Percentiles rank a stretch among this genome's conserved stretches.
These are phyloP conservation scores for Leucophenga montana DNA, from an alignment of 2,888 invertebrate genomes.

Conservation along the genomic window DNA sequence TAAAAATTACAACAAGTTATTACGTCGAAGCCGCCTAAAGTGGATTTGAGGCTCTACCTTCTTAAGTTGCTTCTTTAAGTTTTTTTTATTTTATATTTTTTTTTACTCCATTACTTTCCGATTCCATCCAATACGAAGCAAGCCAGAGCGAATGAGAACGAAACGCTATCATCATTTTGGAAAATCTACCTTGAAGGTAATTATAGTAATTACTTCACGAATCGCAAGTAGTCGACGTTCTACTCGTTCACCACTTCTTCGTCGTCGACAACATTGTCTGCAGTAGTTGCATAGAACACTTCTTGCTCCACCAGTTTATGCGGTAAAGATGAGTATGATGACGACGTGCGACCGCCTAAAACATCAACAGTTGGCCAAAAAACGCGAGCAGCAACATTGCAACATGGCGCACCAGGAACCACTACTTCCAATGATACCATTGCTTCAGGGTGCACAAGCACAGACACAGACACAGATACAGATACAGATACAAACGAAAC, in stretches of 20 bases:
- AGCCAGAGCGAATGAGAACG: slow-evolving; percentile 1
- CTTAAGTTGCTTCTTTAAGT: not conserved
- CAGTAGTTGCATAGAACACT: slow-evolving; percentile 9
- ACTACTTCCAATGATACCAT: slow-evolving; percentile 30
- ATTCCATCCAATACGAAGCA: slow-evolving; percentile 20
- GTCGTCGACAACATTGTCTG: slow-evolving; percentile 23
- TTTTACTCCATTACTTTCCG: not conserved
- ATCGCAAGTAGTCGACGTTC: slow-evolving; percentile 67
- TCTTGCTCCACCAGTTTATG: slow-evolving; percentile 46
- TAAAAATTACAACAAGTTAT: slow-evolving; percentile 62
- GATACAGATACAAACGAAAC: not conserved
- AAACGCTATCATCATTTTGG: slow-evolving; percentile 65
- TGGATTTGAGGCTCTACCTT: slow-evolving; percentile 1
- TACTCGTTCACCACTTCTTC: slow-evolving; percentile 37
- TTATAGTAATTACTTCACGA: slow-evolving; percentile 73
- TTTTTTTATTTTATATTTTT: not conserved
- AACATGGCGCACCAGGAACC: slow-evolving; percentile 50
- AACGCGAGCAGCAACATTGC: slow-evolving; percentile 40
- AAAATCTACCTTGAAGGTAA: slow-evolving; percentile 72
- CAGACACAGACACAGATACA: not conserved
- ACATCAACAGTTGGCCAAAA: slow-evolving; percentile 65
- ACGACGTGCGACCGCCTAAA: slow-evolving; percentile 69
- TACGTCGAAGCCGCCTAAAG: slow-evolving; percentile 38
- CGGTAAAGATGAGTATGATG: slow-evolving; percentile 33
- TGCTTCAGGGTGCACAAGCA: slow-evolving; percentile 46